These are phyloP conservation scores for Onthophagus taurus DNA, from an alignment of 1,140 invertebrate genomes.

Conservation along the genomic window DNA sequence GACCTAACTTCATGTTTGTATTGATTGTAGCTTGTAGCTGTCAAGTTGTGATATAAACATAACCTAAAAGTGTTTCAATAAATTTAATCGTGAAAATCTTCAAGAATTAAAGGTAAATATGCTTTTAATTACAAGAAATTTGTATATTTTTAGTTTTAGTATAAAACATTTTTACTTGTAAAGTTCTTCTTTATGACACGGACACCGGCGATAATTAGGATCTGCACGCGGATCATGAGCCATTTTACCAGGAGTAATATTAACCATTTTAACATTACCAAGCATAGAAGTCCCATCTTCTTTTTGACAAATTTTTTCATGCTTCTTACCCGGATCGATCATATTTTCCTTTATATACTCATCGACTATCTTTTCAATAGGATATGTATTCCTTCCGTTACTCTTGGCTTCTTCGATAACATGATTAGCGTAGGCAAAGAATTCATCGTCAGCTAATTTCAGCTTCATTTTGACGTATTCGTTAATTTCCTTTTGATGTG, in stretches of 20 bases:
- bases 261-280: too few relatives aligned
- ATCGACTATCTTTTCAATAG: constrained; percentile 27
- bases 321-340: background rate
- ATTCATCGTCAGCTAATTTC: constrained; percentile 22
- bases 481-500: constrained; percentile 37
- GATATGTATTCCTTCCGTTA: constrained; percentile 25
- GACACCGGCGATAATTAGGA: constrained; percentile 1
- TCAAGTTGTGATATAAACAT: too few relatives aligned
- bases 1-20: too few relatives aligned
- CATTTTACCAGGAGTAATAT: constrained; percentile 8
- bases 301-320: background rate
- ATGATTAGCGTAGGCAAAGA: constrained; percentile 33
- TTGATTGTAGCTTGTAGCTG: too few relatives aligned
- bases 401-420: constrained; percentile 29
- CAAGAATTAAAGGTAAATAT: too few relatives aligned
- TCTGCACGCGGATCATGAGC: background rate
- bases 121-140: too few relatives aligned
- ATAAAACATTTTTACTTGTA: background rate
- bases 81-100: too few relatives aligned
- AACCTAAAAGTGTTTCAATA: too few relatives aligned
- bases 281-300: too few relatives aligned
- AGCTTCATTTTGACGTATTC: too few relatives aligned
- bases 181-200: background rate
- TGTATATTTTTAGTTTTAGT: too few relatives aligned
- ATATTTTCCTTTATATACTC: background rate